Base-by-base conservation (phyloP, 1,140 invertebrate species). In the Drosophila lacertosa region DNA sequence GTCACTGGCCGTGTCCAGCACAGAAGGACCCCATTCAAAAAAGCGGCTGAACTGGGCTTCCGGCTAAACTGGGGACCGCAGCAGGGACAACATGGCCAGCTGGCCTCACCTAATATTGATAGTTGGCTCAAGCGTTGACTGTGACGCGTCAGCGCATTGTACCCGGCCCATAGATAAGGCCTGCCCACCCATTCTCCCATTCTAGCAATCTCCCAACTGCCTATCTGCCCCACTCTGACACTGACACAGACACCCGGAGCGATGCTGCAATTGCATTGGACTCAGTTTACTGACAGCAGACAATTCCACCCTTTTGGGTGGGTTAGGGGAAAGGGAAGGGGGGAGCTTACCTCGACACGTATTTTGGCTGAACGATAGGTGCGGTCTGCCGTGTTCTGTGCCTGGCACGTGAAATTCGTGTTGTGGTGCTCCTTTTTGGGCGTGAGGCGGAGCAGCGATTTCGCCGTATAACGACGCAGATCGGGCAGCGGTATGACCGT, bases 391-490 rank as follows among this genome's bases (percentile, higher is more conserved):
- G 94, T 93, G 84, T 95, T 95, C 91, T 95, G 95, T 67, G 95
- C 95, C 91, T 95, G 95, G 92, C 96, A 97, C 55, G 95, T 95
- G 77, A 96, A 95, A 47, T 93, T 95, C 80, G 95, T 95, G 88
- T 96, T 96, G 91, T 96, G 94, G 91, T 97, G 95, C 64, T 95
- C 94, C 89, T 95, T 95, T 72, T 94, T 94, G 7, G 96, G 95
- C 74, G 94, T 94, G 70, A 97, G 92, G 64, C 93, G 94, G 54
- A 96, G 92, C n/a, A 94, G 93, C 45, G 95, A 95, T 86, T 93
- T 94, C 10, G 95, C 94, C 44, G 94, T 95, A 74, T 93, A 94
- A 53, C 95, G 92, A 58, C 95, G 94, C 5, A 93, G 93, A 84
- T 95, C 95, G 42, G 93, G 93, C 82, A 94, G 91, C 55, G 93